Evolutionary conservation across 1,140 invertebrate species (phyloP).

Genomic region (Bombus waltoni): DNA sequence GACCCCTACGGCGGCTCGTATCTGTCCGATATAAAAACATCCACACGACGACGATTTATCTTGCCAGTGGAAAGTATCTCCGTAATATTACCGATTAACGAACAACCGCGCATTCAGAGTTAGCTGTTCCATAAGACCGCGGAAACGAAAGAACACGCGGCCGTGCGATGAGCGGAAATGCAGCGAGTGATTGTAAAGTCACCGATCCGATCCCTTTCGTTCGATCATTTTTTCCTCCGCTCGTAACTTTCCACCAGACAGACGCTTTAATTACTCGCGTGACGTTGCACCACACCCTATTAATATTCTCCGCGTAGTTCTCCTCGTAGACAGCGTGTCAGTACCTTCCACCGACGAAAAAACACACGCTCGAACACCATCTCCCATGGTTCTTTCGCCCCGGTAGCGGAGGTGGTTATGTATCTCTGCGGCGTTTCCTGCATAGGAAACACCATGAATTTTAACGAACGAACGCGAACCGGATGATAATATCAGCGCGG

Average conservation of each 20-base stretch:
- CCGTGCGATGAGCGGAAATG: no score
- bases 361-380: not conserved
- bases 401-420: not conserved
- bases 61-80: constrained; percentile 20
- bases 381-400: not conserved
- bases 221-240: no score
- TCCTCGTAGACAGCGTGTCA: not conserved
- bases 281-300: not conserved
- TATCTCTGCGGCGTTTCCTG: constrained; percentile 2
- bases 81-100: constrained; percentile 39
- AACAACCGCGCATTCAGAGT: not conserved
- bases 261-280: not conserved
- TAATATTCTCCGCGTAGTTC: not conserved
- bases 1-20: not conserved
- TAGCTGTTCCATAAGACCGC: no score
- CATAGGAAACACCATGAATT: constrained; percentile 46
- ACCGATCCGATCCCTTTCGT: not conserved
- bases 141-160: not conserved
- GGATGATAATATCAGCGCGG: constrained; percentile 39
- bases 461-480: constrained; percentile 47
- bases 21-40: constrained; percentile 38
- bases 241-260: not conserved
- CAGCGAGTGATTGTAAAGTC: not conserved
- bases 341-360: not conserved
- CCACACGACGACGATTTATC: constrained; percentile 38